These are phyloP conservation scores for Pinctada fucata DNA, from an alignment of 2,888 invertebrate genomes.

Conservation along the genomic window DNA sequence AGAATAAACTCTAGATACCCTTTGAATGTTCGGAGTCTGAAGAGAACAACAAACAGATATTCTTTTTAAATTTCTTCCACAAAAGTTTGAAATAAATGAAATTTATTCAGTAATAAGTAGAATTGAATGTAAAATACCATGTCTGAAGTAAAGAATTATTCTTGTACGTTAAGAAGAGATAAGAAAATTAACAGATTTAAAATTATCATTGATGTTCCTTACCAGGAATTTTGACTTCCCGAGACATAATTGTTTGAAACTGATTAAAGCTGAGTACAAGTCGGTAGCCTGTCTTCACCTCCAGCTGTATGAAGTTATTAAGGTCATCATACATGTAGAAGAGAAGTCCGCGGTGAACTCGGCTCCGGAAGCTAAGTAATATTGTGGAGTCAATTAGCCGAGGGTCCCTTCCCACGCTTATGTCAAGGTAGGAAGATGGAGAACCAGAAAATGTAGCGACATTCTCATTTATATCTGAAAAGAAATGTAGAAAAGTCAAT, in stretches of 20 bases:
- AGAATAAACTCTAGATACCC: too few relatives aligned
- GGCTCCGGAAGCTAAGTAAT: constrained; percentile 92
- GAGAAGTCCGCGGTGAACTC: constrained; percentile 84
- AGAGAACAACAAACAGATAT: too few relatives aligned
- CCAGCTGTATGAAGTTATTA: constrained; percentile 91
- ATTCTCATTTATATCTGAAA: constrained; percentile 91
- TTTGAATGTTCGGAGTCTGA: too few relatives aligned
- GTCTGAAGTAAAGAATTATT: too few relatives aligned
- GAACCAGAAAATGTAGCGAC: constrained; percentile 91
- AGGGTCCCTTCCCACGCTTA: constrained; percentile 81
- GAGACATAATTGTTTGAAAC: constrained; percentile 40
- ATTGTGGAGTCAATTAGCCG: constrained; percentile 87
- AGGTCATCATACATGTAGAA: constrained; percentile 94
- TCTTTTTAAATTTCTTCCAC: too few relatives aligned
- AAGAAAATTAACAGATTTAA: too few relatives aligned
- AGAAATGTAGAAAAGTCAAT: neutral
- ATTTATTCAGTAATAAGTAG: too few relatives aligned
- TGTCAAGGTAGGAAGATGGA: constrained; percentile 84
- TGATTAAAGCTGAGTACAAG: constrained; percentile 58
- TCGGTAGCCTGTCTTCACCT: constrained; percentile 52
- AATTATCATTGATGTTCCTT: neutral
- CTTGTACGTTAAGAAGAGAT: too few relatives aligned
- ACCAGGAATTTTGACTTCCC: constrained; percentile 7
- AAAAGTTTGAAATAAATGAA: too few relatives aligned
- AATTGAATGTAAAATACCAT: too few relatives aligned